Conservation (phyloP, 2,113 vertebrate species). For the Indri indri region DNA sequence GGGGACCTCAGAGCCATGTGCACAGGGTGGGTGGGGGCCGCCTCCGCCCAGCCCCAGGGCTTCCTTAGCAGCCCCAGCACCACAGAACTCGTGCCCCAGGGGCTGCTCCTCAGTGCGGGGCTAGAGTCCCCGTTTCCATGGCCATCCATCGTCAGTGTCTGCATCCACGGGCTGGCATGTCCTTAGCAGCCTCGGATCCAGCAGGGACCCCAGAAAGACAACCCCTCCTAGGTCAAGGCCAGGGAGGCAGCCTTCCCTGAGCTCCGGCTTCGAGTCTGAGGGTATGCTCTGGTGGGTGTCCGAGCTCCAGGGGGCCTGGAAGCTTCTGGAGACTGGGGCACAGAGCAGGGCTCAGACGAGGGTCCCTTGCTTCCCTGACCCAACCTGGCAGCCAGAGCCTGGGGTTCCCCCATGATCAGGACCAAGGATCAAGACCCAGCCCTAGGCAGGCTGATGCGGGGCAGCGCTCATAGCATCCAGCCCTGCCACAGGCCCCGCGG, state of each 20-base stretch:
- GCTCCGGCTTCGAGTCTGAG: fast-evolving
- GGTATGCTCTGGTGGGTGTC: too few relatives aligned
- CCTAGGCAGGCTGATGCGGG: neutral
- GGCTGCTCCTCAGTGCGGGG: neutral
- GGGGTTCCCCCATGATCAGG: neutral
- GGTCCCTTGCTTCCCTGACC: neutral
- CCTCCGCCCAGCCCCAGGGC: neutral
- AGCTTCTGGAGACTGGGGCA: neutral
- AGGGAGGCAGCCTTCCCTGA: neutral
- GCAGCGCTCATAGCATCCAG: fast-evolving
- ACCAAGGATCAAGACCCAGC: neutral
- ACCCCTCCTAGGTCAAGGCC: neutral
- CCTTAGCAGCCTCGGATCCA: neutral
- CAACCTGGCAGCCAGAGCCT: neutral
- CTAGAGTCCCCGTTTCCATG: neutral
- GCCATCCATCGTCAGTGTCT: neutral
- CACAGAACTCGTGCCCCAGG: neutral
- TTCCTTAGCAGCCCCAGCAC: neutral
- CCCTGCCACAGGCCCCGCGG: neutral
- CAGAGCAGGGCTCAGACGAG: neutral
- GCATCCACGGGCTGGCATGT: too few relatives aligned
- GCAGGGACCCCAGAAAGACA: neutral
- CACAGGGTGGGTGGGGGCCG: neutral
- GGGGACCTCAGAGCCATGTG: neutral
- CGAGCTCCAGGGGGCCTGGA: neutral